A percentile compares a stretch with the other conserved stretches of the same genome.
Evolutionary conservation across 2,888 invertebrate genomes (phyloP).

Genomic region (Antheraea yamamai): DNA sequence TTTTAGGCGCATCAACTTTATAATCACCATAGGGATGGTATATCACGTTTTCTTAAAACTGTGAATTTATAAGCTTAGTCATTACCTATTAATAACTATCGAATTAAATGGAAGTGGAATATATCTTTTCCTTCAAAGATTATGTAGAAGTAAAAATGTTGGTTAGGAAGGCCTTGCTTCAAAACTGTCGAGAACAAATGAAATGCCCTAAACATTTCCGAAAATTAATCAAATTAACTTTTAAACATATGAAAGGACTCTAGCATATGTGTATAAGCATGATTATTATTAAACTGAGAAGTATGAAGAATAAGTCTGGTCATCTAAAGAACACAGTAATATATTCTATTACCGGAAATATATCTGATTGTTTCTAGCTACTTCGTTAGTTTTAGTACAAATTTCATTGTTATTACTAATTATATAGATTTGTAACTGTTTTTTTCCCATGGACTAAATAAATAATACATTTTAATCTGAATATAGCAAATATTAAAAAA

Average conservation of each 20-base stretch:
- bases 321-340: too few relatives aligned
- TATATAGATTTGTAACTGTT: too few relatives aligned
- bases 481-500: background rate
- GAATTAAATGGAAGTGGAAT: background rate
- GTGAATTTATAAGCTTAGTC: background rate
- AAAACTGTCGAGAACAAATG: background rate
- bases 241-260: background rate
- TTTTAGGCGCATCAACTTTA: too few relatives aligned
- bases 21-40: too few relatives aligned
- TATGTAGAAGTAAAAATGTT: background rate
- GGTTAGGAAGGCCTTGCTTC: background rate
- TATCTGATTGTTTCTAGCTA: too few relatives aligned
- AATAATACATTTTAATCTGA: background rate
- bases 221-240: background rate
- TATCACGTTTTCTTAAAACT: background rate
- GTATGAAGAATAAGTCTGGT: background rate
- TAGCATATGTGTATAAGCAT: background rate
- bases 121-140: background rate
- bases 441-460: too few relatives aligned
- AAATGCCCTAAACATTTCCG: background rate
- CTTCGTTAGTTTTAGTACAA: too few relatives aligned
- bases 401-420: too few relatives aligned
- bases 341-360: too few relatives aligned
- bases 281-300: background rate
- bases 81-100: background rate